Conservation (phyloP, 2,888 invertebrate genomes). For the Dusona sp. region DNA sequence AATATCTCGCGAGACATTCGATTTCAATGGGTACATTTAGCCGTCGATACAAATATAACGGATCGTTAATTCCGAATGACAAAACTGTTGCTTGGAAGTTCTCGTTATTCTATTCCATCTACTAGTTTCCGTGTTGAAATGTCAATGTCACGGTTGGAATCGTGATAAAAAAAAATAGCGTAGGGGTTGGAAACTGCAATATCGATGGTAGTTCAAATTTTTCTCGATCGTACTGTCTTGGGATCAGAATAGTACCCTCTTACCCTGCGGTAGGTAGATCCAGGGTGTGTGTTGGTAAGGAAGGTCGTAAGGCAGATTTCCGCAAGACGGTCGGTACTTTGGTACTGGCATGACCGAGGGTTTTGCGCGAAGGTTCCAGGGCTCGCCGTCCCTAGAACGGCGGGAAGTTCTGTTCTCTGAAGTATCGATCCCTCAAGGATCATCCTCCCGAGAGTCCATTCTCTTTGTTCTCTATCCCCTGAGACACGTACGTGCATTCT, state of each 20-base stretch:
- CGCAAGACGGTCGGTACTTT: conserved; percentile 2
- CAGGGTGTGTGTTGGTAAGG: conserved; percentile 57
- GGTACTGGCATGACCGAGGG: conserved; percentile 45
- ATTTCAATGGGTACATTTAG: conserved; percentile 62
- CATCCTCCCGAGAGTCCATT: neutral
- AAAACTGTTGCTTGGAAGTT: conserved; percentile 15
- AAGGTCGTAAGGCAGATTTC: conserved; percentile 30
- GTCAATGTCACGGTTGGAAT: neutral
- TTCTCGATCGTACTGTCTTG: neutral
- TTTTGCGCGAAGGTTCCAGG: conserved; percentile 53
- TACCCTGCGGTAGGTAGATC: conserved; percentile 29
- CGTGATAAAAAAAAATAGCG: neutral
- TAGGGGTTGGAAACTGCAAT: conserved; percentile 44
- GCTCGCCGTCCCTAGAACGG: conserved; percentile 35
- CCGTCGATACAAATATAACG: conserved; percentile 21
- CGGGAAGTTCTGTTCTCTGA: conserved; percentile 34
- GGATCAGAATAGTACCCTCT: neutral
- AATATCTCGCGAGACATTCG: conserved; percentile 69
- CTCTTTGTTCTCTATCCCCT: conserved; percentile 31
- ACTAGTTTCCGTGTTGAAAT: neutral
- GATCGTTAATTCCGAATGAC: conserved; percentile 20
- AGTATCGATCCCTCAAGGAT: conserved; percentile 58
- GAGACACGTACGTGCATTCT: neutral
- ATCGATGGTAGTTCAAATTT: conserved; percentile 60
- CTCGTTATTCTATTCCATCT: neutral